Conservation (phyloP, 1,140 invertebrate species). For the Agrilus planipennis region DNA sequence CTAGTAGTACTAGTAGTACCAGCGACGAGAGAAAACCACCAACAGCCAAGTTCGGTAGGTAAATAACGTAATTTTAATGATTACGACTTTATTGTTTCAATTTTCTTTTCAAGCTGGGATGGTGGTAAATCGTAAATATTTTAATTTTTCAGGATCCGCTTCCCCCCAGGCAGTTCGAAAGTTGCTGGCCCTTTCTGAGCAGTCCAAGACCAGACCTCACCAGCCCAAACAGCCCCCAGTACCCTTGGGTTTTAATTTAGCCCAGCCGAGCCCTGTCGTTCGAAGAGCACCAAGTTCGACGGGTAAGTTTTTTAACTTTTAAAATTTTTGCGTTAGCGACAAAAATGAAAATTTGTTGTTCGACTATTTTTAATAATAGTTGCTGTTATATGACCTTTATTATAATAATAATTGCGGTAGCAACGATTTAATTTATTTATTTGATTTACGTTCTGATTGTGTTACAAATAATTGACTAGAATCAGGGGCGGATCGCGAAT, state of each 20-base stretch:
- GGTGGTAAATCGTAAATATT: not conserved
- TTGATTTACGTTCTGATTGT: too few species aligned
- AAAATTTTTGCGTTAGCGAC: too few species aligned
- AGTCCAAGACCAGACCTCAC: slow-evolving; percentile 75
- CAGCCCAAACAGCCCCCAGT: slow-evolving; percentile 56
- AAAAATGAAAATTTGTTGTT: too few species aligned
- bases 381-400: too few species aligned
- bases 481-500: too few species aligned
- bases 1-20: slow-evolving; percentile 78
- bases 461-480: too few species aligned
- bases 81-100: not conserved
- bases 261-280: slow-evolving; percentile 39
- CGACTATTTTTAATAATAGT: too few species aligned
- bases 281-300: slow-evolving; percentile 33
- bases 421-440: too few species aligned
- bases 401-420: too few species aligned
- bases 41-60: slow-evolving; percentile 51
- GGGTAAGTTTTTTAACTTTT: too few species aligned
- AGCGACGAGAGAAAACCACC: slow-evolving; percentile 59
- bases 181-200: slow-evolving; percentile 76
- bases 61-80: not conserved
- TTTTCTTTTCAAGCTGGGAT: too few species aligned
- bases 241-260: slow-evolving; percentile 39
- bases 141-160: slow-evolving; percentile 58
- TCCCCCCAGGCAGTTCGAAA: slow-evolving; percentile 93